phyloP scores from a whole-genome alignment of 53 echinoderm and acorn worm genomes.

The Hippasteria phrygiana region DNA sequence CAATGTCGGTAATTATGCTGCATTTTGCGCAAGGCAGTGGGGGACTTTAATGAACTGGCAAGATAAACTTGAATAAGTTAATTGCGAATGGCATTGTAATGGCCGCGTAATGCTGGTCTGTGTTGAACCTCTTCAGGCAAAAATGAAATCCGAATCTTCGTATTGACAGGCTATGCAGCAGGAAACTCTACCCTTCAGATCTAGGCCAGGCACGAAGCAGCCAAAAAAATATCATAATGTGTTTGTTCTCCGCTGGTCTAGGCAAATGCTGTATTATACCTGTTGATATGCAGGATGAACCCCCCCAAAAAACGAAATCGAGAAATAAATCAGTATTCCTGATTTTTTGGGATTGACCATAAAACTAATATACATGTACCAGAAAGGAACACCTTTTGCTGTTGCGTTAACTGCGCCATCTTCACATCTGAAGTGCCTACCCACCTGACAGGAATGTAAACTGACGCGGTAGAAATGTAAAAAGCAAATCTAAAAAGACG shows the following conservation, averaged over 20 bases:
- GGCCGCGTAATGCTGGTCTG: constrained; percentile 49
- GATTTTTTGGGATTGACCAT: too few species aligned
- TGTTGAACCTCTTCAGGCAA: constrained; percentile 55
- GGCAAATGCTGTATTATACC: not conserved
- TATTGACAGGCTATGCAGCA: constrained; percentile 51
- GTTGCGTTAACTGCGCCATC: too few species aligned
- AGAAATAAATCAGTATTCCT: too few species aligned
- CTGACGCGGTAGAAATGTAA: too few species aligned
- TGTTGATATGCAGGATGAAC: not conserved
- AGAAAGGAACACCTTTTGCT: too few species aligned
- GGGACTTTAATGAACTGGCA: constrained; percentile 37
- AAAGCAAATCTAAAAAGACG: too few species aligned
- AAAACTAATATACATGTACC: too few species aligned
- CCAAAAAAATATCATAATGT: constrained; percentile 40
- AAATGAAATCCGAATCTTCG: constrained; percentile 56
- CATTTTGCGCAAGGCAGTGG: too few species aligned
- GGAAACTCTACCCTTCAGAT: constrained; percentile 66
- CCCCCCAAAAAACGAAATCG: not conserved
- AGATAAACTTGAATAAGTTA: constrained; percentile 67
- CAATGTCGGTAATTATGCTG: not conserved
- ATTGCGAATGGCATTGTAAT: constrained; percentile 68
- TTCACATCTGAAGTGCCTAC: too few species aligned
- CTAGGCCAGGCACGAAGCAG: constrained; percentile 41
- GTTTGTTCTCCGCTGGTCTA: not conserved
- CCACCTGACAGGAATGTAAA: too few species aligned